phyloP scores from a whole-genome alignment of 2,113 vertebrate species.

The Poecile atricapillus region DNA sequence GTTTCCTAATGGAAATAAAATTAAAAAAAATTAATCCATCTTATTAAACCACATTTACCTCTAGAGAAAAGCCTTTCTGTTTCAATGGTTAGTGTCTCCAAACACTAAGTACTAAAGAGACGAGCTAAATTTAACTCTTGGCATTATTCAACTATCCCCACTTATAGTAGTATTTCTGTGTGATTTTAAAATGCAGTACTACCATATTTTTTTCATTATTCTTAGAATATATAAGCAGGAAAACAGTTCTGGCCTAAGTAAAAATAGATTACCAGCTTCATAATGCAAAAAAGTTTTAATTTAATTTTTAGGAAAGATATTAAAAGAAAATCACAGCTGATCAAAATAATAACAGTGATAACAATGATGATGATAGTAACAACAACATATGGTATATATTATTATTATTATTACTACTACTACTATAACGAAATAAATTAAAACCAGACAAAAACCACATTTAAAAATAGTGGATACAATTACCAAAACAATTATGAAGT shows the following conservation, averaged over 20 bases:
- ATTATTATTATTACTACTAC: not conserved
- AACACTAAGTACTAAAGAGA: not conserved
- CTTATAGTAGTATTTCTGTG: not conserved
- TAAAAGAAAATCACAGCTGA: not conserved
- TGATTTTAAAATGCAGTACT: not conserved
- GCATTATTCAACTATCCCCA: not conserved
- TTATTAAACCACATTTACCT: not conserved
- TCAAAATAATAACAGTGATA: not conserved
- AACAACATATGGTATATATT: not conserved
- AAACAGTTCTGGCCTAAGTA: not conserved
- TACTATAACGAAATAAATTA: not conserved
- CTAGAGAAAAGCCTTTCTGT: not conserved
- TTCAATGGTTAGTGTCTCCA: not conserved
- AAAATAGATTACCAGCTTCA: not conserved
- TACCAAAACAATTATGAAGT: not conserved
- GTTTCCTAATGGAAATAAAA: conserved; percentile 77
- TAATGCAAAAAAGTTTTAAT: not conserved
- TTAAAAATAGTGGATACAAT: not conserved
- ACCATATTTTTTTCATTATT: not conserved
- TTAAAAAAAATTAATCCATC: not conserved
- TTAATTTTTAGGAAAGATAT: not conserved
- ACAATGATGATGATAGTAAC: not conserved
- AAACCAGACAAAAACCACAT: not conserved
- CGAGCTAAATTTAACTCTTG: not conserved
- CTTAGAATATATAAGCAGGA: not conserved